Evolutionary conservation across 2,797 vertebrate genomes (phyloP), one percentile per base, ranked within the genome.

Genomic region (Pangasius macronema): DNA sequence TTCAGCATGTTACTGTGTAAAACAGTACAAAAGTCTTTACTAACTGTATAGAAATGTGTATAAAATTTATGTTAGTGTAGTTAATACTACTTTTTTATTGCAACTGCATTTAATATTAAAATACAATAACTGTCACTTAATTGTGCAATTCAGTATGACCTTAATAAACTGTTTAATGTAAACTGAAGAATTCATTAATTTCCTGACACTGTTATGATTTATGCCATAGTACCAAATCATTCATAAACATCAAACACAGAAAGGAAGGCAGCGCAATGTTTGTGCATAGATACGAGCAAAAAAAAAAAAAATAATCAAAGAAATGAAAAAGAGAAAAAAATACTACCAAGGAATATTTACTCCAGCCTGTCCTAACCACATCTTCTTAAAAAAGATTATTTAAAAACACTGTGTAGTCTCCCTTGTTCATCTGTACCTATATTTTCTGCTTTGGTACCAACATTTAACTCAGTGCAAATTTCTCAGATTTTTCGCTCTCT

Each of bases 261-360:
- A 80, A 65, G 5, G 16, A 72, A 33, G 20, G 16, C n/a, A 59
- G 75, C 20, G 16, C 22, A 59, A 46, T 49, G 67, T 53, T 49
- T 77, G 68, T 87, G 85, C 87, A 83, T 18, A 83, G 57, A 83
- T 18, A 24, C 82, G 13, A 27, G 6, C 65, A 24, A 75, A 42
- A 70, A 65, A n/a, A 63, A 65, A 1, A 65, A n/a, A 63, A 65
- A 1, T 8, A 9, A 72, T 1, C 36, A 24, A 36, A 24, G 13
- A 22, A 59, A 86, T 79, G 5, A 30, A 24, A 7, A 42, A 83
- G 61, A 36, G 4, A 53, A 84, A 83, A 79, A 63, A 68, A 91
- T 90, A 89, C 89, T 88, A 83, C 51, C 49, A 77, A 90, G 84
- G 87, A 93, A 92, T 92, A 87, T 72, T 83, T 46, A 85, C 84